Evolutionary conservation across 2,113 vertebrate species (phyloP).

Genomic region (Labrus mixtus): DNA sequence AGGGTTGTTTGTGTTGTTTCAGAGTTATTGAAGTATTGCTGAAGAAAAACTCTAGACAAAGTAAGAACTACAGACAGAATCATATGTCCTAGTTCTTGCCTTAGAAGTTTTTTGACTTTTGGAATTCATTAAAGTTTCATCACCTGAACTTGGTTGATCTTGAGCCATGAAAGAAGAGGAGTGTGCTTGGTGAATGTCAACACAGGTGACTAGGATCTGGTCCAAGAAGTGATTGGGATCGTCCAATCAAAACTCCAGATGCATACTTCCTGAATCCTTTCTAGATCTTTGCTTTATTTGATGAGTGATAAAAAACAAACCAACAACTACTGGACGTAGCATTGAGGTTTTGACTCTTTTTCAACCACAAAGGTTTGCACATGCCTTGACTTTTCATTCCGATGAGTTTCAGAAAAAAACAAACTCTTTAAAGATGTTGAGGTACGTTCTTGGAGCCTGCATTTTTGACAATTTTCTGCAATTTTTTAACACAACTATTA

Average conservation of each 20-base stretch:
- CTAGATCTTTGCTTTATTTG: too few species aligned
- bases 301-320: not conserved
- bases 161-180: constrained; percentile 4
- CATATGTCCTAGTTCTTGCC: not conserved
- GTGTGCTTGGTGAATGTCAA: constrained; percentile 24
- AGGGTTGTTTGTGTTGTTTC: constrained; percentile 3
- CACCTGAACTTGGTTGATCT: constrained; percentile 6
- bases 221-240: not conserved
- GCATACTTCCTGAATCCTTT: too few species aligned
- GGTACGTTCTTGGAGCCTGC: too few species aligned
- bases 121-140: constrained; percentile 52
- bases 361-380: too few species aligned
- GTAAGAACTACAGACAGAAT: not conserved
- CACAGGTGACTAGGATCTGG: not conserved
- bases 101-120: constrained; percentile 1
- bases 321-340: too few species aligned
- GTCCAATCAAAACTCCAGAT: too few species aligned
- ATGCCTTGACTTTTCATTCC: too few species aligned
- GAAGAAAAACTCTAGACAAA: not conserved
- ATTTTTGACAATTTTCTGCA: not conserved
- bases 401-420: too few species aligned
- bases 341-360: too few species aligned
- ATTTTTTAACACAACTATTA: not conserved
- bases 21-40: not conserved
- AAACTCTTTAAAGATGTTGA: too few species aligned